phyloP scores from a whole-genome alignment of 2,888 invertebrate species.

The Didymodactylos carnosus region DNA sequence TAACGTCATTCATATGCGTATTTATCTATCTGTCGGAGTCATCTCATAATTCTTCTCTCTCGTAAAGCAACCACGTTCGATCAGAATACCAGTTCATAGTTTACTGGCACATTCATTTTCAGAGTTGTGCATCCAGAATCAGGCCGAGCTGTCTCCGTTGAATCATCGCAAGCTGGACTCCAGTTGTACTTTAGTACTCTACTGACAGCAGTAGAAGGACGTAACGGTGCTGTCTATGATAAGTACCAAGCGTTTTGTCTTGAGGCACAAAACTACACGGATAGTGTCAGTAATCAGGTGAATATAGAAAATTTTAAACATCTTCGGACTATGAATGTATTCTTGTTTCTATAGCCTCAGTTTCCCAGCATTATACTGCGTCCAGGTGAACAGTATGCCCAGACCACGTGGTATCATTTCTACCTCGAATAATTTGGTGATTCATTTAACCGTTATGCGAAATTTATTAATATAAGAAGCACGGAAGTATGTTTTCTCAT shows the following conservation, averaged over 20 bases:
- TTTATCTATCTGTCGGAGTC: too few species aligned
- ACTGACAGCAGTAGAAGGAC: background rate
- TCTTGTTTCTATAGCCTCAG: background rate
- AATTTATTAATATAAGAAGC: background rate
- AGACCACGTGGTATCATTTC: background rate
- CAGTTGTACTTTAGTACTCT: conserved; percentile 4
- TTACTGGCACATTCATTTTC: background rate
- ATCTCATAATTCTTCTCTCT: background rate
- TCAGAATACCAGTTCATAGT: too few species aligned
- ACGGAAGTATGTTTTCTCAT: too few species aligned
- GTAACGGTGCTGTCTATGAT: background rate
- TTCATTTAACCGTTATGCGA: background rate
- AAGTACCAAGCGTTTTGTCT: conserved; percentile 3
- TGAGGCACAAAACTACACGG: conserved; percentile 8
- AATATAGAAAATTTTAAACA: background rate
- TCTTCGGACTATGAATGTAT: background rate
- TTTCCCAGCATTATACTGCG: background rate
- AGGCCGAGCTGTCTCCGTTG: background rate
- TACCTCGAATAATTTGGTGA: background rate
- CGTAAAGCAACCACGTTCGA: too few species aligned
- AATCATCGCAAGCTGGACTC: conserved; percentile 4
- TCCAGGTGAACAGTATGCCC: background rate
- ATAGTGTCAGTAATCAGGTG: background rate
- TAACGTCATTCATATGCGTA: too few species aligned
- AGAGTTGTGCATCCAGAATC: background rate